A percentile compares a stretch with the other conserved stretches of the same genome.
These are phyloP conservation scores for Chionis minor DNA, from an alignment of 2,113 vertebrate species.

Conservation along the genomic window DNA sequence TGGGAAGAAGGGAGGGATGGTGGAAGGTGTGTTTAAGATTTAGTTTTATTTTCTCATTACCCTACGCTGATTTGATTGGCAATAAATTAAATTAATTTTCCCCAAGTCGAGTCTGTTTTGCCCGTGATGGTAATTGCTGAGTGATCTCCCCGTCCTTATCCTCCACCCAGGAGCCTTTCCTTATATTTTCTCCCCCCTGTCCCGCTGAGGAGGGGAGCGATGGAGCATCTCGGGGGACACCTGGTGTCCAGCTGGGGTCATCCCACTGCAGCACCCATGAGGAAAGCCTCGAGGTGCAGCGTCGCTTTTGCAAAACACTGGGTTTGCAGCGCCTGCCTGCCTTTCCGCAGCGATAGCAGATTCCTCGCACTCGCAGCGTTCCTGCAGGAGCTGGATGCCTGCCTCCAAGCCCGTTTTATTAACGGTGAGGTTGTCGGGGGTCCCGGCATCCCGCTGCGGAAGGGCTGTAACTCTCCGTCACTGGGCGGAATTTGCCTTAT, in stretches of 20 bases:
- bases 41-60: background rate
- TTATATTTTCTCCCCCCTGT: background rate
- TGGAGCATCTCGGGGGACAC: background rate
- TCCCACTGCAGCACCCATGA: background rate
- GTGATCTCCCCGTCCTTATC: background rate
- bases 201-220: background rate
- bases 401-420: background rate
- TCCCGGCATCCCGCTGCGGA: rapidly evolving
- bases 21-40: background rate
- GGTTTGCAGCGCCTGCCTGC: background rate
- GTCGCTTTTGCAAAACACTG: background rate
- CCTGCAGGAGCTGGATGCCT: background rate
- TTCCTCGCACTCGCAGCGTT: background rate
- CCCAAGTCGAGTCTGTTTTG: background rate
- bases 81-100: background rate
- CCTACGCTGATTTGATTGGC: background rate
- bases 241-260: too few species aligned
- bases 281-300: rapidly evolving
- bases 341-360: background rate
- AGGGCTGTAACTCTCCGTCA: rapidly evolving
- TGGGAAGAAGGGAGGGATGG: background rate
- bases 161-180: background rate
- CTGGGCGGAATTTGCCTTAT: background rate
- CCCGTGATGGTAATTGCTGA: background rate
- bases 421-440: background rate